phyloP scores from a whole-genome alignment of 2,888 invertebrate species.

The Lepeophtheirus nordmannii region DNA sequence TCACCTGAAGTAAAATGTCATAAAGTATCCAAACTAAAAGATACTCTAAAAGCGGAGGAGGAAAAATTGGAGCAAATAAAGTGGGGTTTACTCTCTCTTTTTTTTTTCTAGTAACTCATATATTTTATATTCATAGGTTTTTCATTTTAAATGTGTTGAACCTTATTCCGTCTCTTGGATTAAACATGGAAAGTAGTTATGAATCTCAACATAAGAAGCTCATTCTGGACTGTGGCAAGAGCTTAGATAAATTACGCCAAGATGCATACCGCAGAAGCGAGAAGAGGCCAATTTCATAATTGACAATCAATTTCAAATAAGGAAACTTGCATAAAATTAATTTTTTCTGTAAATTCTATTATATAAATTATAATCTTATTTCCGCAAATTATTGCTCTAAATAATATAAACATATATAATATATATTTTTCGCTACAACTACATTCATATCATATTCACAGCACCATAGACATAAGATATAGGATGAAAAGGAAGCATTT shows the following conservation, averaged over 20 bases:
- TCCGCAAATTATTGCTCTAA: neutral
- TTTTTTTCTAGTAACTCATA: neutral
- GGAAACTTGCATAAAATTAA: neutral
- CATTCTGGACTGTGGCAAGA: neutral
- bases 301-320: neutral
- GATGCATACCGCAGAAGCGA: neutral
- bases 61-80: neutral
- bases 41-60: neutral
- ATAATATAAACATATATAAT: neutral
- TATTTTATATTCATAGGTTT: neutral
- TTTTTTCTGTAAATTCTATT: neutral
- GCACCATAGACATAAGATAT: neutral
- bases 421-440: neutral
- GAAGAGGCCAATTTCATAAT: neutral
- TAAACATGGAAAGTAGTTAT: neutral
- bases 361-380: neutral
- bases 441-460: conserved; percentile 2
- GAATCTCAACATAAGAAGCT: neutral
- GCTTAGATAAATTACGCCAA: neutral
- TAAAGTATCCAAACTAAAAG: neutral
- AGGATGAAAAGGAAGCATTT: neutral
- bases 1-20: neutral
- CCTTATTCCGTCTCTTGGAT: neutral
- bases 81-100: neutral
- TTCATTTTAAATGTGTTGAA: neutral